A percentile compares a stretch with the other conserved stretches of the same genome.
Evolutionary conservation across 2,797 vertebrate genomes (phyloP).

Genomic region (Triplophysa yarkandensis): DNA sequence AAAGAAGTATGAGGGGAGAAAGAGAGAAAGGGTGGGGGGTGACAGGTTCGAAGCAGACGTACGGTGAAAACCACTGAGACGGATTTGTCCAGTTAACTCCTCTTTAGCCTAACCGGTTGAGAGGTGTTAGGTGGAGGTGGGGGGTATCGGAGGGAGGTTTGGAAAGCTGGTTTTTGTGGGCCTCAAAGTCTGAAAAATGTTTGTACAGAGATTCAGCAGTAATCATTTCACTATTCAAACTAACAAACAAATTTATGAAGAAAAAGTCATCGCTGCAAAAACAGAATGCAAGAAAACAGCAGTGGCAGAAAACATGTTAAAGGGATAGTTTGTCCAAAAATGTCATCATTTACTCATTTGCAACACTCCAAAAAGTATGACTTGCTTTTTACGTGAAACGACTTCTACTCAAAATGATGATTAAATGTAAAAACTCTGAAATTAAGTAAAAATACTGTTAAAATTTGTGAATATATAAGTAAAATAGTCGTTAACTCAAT

Average conservation of each 20-base stretch:
- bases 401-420: too few relatives aligned
- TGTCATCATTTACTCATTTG: too few relatives aligned
- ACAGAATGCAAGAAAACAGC: slow-evolving; percentile 22
- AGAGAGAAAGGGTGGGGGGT: slow-evolving; percentile 35
- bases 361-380: too few relatives aligned
- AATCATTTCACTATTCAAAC: slow-evolving; percentile 57
- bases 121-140: slow-evolving; percentile 58
- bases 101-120: slow-evolving; percentile 39
- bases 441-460: too few relatives aligned
- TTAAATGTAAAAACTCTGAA: too few relatives aligned
- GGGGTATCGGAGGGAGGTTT: slow-evolving; percentile 69
- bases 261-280: slow-evolving; percentile 40
- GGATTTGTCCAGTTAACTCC: slow-evolving; percentile 51
- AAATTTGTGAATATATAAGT: too few relatives aligned
- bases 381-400: too few relatives aligned
- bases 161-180: slow-evolving; percentile 51
- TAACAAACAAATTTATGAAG: slow-evolving; percentile 43
- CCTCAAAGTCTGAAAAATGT: slow-evolving; percentile 62
- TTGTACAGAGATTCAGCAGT: slow-evolving; percentile 67
- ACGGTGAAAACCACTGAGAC: slow-evolving; percentile 37
- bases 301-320: background rate
- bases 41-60: slow-evolving; percentile 40
- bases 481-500: too few relatives aligned
- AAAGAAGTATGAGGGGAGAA: slow-evolving; percentile 42
- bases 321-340: too few relatives aligned